Conservation (phyloP, 2,888 invertebrate genomes). For the Abrostola tripartita region DNA sequence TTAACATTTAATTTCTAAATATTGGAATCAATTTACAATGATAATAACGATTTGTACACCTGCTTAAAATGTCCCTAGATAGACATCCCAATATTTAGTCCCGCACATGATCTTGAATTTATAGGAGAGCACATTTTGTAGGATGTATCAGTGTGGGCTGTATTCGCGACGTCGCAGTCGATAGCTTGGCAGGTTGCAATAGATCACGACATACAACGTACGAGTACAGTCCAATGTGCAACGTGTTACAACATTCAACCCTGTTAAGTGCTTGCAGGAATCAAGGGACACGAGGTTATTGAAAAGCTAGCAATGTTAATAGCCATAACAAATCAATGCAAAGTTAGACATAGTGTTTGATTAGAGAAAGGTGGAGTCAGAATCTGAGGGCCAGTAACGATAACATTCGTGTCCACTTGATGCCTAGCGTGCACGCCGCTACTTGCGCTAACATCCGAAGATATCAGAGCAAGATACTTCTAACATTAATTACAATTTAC, state of each 20-base stretch:
- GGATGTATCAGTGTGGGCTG: constrained; percentile 67
- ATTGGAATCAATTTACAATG: constrained; percentile 85
- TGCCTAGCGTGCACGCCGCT: constrained; percentile 74
- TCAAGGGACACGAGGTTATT: constrained; percentile 87
- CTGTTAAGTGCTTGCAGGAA: constrained; percentile 83
- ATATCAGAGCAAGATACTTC: constrained; percentile 71
- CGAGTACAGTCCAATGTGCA: constrained; percentile 77
- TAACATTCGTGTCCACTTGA: constrained; percentile 85
- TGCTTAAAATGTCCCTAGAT: constrained; percentile 79
- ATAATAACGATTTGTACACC: constrained; percentile 86
- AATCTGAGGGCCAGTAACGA: constrained; percentile 65
- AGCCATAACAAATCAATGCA: constrained; percentile 74
- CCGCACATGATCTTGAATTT: constrained; percentile 75
- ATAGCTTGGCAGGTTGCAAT: constrained; percentile 52
- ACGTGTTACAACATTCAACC: constrained; percentile 84
- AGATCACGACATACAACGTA: constrained; percentile 54
- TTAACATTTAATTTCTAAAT: constrained; percentile 81
- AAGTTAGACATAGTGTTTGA: constrained; percentile 72
- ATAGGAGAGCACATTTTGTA: constrained; percentile 75
- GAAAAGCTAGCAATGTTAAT: constrained; percentile 80
- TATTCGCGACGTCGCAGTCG: constrained; percentile 62
- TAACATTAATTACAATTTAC: constrained; percentile 85
- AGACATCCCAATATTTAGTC: constrained; percentile 84
- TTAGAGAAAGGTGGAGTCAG: constrained; percentile 69
- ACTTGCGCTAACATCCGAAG: constrained; percentile 72